phyloP scores from a whole-genome alignment of 2,888 invertebrate genomes.

The Isoperla grammatica region DNA sequence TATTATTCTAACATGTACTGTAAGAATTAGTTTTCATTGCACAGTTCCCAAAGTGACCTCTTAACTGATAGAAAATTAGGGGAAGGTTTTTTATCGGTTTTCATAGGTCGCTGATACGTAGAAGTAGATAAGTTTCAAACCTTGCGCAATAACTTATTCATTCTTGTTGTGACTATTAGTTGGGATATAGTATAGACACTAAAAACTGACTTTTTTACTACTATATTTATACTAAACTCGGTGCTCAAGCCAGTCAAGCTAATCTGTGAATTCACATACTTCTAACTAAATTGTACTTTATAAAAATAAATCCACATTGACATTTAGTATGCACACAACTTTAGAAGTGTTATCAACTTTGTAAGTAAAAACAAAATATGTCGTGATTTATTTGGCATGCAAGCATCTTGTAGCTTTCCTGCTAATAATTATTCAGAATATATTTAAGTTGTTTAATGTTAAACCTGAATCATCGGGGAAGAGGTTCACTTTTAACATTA shows the following conservation, averaged over 20 bases:
- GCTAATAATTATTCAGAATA: constrained; percentile 13
- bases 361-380: constrained; percentile 1
- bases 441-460: constrained; percentile 17
- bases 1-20: too few relatives aligned
- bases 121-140: not conserved
- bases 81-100: constrained; percentile 29
- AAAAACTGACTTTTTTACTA: not conserved
- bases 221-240: not conserved
- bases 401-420: too few relatives aligned
- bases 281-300: not conserved
- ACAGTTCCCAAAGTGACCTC: constrained; percentile 6
- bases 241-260: not conserved
- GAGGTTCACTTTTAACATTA: constrained; percentile 26
- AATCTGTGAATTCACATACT: constrained; percentile 5
- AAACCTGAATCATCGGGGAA: constrained; percentile 29
- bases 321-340: constrained; percentile 7
- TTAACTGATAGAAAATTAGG: constrained; percentile 26
- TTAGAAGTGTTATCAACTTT: constrained; percentile 19
- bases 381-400: not conserved
- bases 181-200: not conserved
- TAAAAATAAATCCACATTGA: not conserved
- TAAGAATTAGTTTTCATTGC: not conserved
- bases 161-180: not conserved
- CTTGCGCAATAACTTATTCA: constrained; percentile 7
- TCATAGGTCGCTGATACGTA: not conserved